Base-by-base conservation (phyloP, 2,113 vertebrate species). In the Peromyscus californicus region DNA sequence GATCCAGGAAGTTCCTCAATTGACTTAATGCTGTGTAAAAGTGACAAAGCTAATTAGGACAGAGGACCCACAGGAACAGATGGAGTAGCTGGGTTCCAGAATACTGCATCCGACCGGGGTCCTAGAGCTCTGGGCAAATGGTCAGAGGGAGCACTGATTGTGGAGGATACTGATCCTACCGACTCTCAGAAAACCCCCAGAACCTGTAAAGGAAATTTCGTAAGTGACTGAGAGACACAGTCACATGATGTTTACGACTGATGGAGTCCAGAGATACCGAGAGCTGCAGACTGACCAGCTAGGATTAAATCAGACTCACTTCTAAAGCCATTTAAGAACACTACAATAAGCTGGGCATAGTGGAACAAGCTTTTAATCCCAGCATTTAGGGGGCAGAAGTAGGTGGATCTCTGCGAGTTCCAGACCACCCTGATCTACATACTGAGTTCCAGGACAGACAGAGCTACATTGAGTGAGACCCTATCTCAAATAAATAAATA, bases 211-310 rank as follows among this genome's bases (percentile, higher is more conserved):
- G 12, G 4, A 22, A 24, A 16, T 5, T 10, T 31, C 39, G 7
- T 86, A 29, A n/a, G 57, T 8, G 26, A 10, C 22, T 1, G 1
- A 2, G 24, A 54, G 51, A 1, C 2, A 0, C 0, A 7, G 8
- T 17, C 39, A 0, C 45, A 0, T 11, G 2, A 1, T 74, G 8
- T 22, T 72, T 57, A 39, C 8, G 9, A 63, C 31, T 42, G 61
- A 63, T 65, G 72, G 33, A 7, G 16, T 15, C 42, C 1, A 15
- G 5, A 39, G 24, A 10, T 54, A 7, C 6, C 10, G 7, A 42
- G 61, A 57, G 33, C 54, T 69, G 3, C 42, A 4, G 70, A 80
- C 15, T 36, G 19, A 11, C 61, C 4, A 54, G 48, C 36, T 19
- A 75, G 45, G 26, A 33, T 6, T 42, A 33, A 31, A 29, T 0